Evolutionary conservation across 1,140 invertebrate genomes (phyloP).

Genomic region (Notospermus geniculatus): DNA sequence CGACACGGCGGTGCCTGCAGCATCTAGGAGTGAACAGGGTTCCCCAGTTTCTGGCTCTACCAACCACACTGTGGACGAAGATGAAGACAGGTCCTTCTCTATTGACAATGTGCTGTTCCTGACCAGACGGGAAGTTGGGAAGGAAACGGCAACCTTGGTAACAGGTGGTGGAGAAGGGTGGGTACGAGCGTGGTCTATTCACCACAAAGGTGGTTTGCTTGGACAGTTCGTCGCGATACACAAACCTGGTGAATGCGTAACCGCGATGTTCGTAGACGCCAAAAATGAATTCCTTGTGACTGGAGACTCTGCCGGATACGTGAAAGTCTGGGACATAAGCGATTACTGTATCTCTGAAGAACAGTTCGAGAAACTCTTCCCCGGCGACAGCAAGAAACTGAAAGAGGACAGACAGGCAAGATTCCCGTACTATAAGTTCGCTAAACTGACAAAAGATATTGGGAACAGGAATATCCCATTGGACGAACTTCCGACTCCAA

Average conservation of each 20-base stretch:
- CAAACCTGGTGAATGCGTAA: slow-evolving; percentile 44
- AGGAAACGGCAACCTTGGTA: slow-evolving; percentile 41
- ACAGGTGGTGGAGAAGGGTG: slow-evolving; percentile 49
- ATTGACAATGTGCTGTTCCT: slow-evolving; percentile 48
- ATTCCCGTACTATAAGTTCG: slow-evolving; percentile 12
- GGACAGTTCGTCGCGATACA: slow-evolving; percentile 58
- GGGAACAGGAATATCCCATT: neutral
- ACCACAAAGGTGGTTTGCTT: slow-evolving; percentile 39
- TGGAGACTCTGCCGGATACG: slow-evolving; percentile 44
- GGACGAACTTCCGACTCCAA: slow-evolving; percentile 25
- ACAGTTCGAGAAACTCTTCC: slow-evolving; percentile 18
- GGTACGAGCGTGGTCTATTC: slow-evolving; percentile 51
- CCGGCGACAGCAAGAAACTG: slow-evolving; percentile 16
- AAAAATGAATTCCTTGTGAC: slow-evolving; percentile 43
- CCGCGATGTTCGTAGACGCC: slow-evolving; percentile 35
- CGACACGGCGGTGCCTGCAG: too few species aligned
- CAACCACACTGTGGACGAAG: too few species aligned
- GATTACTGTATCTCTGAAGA: slow-evolving; percentile 38
- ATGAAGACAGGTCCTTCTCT: too few species aligned
- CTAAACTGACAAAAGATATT: neutral
- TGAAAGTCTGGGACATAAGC: slow-evolving; percentile 49
- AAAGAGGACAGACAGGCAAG: slow-evolving; percentile 13
- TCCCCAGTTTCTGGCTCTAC: too few species aligned
- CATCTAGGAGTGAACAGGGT: too few species aligned
- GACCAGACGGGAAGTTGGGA: slow-evolving; percentile 33